Conservation (phyloP, 2,888 invertebrate species). For the Dryomyza anilis region DNA sequence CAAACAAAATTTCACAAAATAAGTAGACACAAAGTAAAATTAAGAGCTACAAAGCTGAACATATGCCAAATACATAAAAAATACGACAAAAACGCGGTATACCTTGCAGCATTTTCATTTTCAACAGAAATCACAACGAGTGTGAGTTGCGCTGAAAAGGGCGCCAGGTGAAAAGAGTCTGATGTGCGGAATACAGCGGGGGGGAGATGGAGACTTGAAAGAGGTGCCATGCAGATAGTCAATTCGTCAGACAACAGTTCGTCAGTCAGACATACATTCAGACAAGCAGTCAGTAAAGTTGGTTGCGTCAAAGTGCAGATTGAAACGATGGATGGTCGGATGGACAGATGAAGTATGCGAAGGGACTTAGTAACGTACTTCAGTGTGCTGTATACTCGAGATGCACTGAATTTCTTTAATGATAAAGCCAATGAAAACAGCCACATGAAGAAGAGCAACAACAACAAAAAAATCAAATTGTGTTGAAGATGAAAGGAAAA, state of each 20-base stretch:
- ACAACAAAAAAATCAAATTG: background rate
- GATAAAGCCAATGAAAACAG: slow-evolving; percentile 24
- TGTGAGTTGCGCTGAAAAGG: background rate
- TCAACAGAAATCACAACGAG: slow-evolving; percentile 16
- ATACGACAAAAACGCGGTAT: slow-evolving; percentile 2
- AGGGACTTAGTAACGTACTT: too few species aligned
- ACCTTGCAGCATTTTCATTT: slow-evolving; percentile 24
- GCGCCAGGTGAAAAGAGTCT: background rate
- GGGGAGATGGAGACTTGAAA: background rate
- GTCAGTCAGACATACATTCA: background rate
- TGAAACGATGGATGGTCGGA: background rate
- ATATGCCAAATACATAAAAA: slow-evolving; percentile 4
- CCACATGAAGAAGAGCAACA: background rate
- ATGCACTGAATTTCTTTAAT: slow-evolving; percentile 23
- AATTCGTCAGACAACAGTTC: too few species aligned
- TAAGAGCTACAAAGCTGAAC: slow-evolving; percentile 9
- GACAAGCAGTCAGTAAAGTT: background rate
- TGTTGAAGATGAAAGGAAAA: slow-evolving; percentile 37
- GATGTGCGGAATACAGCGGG: background rate
- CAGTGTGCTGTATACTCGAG: too few species aligned
- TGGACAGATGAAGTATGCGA: background rate
- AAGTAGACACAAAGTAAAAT: background rate
- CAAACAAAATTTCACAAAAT: background rate
- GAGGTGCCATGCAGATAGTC: too few species aligned
- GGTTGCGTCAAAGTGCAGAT: slow-evolving; percentile 17